phyloP scores from a whole-genome alignment of 53 echinoderm and acorn worm species.

The Actinopyga echinites region DNA sequence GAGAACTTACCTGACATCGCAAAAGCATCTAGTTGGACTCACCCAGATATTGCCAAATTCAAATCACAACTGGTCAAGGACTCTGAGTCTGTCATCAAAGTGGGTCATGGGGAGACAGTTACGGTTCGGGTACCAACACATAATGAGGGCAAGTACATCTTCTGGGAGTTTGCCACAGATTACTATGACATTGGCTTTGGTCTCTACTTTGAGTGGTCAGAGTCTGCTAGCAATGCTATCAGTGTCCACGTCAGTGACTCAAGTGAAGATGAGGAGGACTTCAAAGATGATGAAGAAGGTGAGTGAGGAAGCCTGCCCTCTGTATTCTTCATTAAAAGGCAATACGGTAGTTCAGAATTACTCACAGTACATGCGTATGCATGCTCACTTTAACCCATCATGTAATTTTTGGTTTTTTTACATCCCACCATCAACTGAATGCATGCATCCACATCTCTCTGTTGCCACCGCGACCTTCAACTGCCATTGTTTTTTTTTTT shows the following conservation, averaged over 20 bases:
- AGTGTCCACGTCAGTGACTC: conserved; percentile 99
- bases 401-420: too few species aligned
- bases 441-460: too few species aligned
- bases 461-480: too few species aligned
- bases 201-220: conserved; percentile 99
- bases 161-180: conserved; percentile 99
- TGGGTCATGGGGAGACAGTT: conserved; percentile 95
- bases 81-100: conserved; percentile 86
- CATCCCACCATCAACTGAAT: too few species aligned
- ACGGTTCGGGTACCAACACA: conserved; percentile 96
- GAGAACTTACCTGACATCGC: conserved; percentile 78
- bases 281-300: conserved; percentile 80
- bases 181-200: conserved; percentile 99
- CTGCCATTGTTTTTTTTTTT: too few species aligned
- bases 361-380: too few species aligned
- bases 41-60: conserved; percentile 78
- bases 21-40: conserved; percentile 95
- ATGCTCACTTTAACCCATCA: too few species aligned
- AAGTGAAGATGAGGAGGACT: conserved; percentile 85
- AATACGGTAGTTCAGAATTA: too few species aligned
- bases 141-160: conserved; percentile 91
- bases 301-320: background rate
- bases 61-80: conserved; percentile 88
- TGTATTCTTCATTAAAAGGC: too few species aligned
- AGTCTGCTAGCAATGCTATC: conserved; percentile 89